Conservation (phyloP, 2,113 vertebrate species). For the Scortum barcoo region DNA sequence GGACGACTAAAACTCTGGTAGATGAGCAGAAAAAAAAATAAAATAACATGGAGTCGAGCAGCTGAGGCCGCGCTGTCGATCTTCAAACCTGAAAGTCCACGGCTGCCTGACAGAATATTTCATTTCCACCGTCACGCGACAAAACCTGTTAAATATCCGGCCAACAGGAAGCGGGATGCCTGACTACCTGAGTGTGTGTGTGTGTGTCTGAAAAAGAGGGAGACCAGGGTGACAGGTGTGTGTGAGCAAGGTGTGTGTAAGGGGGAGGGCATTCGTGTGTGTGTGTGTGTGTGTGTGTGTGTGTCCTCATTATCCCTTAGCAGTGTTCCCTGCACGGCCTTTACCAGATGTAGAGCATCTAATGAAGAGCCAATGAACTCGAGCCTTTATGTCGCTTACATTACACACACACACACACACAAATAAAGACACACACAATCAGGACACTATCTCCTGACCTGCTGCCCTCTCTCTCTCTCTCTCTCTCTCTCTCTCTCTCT, state of each 20-base stretch:
- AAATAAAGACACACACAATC: slow-evolving; percentile 4
- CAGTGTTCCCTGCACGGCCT: slow-evolving; percentile 21
- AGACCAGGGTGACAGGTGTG: neutral
- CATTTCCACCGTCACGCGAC: slow-evolving; percentile 12
- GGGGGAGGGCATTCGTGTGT: neutral
- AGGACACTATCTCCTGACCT: slow-evolving; percentile 48
- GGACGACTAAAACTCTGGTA: neutral
- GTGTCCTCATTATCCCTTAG: slow-evolving; percentile 33
- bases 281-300: slow-evolving; percentile 22
- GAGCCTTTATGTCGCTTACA: neutral
- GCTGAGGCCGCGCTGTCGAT: slow-evolving; percentile 9
- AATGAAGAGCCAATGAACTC: slow-evolving; percentile 60
- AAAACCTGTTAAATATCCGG: slow-evolving; percentile 26
- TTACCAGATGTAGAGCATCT: slow-evolving; percentile 51
- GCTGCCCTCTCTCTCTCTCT: no score
- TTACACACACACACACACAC: neutral
- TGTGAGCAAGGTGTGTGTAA: neutral
- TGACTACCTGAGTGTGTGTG: slow-evolving; percentile 8
- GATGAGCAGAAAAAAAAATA: neutral
- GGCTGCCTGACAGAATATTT: slow-evolving; percentile 10
- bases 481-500: slow-evolving; percentile 16
- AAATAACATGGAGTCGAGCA: neutral
- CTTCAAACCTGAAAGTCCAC: neutral
- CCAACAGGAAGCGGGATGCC: neutral
- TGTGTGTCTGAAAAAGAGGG: neutral